Conservation (phyloP, 2,888 invertebrate species). For the Drosophila multiciliata region DNA sequence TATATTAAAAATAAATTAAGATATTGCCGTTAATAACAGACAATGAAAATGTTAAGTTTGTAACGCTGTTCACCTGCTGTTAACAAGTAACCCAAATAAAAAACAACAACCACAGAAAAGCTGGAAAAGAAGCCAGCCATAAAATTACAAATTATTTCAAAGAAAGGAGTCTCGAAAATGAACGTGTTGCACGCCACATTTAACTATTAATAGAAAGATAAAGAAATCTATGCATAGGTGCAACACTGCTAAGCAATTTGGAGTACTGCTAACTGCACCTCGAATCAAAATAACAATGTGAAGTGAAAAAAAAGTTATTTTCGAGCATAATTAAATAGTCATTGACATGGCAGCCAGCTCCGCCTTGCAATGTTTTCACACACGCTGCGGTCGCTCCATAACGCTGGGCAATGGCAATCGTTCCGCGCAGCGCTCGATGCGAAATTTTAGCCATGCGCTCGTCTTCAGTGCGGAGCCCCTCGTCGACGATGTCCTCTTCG, state of each 20-base stretch:
- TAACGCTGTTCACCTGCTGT: constrained; percentile 36
- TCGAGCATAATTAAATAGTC: not conserved
- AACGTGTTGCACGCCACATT: not conserved
- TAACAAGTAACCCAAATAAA: constrained; percentile 30
- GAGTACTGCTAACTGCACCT: constrained; percentile 13
- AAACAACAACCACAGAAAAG: constrained; percentile 9
- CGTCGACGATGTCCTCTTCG: constrained; percentile 92
- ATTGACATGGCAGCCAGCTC: constrained; percentile 45
- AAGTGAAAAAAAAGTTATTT: constrained; percentile 25
- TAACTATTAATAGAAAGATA: not conserved
- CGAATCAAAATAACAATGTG: constrained; percentile 12
- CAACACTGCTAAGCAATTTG: not conserved
- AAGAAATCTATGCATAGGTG: constrained; percentile 6
- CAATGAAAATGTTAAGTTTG: not conserved
- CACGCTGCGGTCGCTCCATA: constrained; percentile 93
- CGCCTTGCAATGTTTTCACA: constrained; percentile 65
- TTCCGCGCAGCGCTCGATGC: constrained; percentile 92
- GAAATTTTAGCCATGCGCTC: constrained; percentile 95
- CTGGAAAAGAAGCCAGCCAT: constrained; percentile 9
- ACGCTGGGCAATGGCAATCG: constrained; percentile 93
- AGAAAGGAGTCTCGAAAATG: not conserved
- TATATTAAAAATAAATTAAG: not conserved
- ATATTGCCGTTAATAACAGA: constrained; percentile 20
- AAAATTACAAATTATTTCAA: not conserved
- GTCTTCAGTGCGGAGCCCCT: constrained; percentile 93